Evolutionary conservation across 2,113 vertebrate species (phyloP), one percentile per base, ranked within the genome.

Genomic region (Heterochromis multidens): DNA sequence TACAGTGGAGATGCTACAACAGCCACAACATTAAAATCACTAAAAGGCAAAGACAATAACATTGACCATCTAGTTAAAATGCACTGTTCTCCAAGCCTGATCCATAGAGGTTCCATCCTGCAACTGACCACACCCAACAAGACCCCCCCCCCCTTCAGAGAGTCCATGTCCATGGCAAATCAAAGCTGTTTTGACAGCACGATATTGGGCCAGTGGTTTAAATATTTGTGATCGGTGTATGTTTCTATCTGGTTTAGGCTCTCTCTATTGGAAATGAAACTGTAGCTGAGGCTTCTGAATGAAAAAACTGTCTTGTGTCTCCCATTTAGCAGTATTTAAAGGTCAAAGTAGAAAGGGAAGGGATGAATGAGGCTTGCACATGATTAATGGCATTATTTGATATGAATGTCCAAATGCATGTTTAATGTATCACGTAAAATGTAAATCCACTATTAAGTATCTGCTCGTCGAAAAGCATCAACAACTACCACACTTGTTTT

Each of bases 221-320:
- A 70, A 46, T 70, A 70, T 40, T 29, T 19, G 23, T 70, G 40
- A 70, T 70, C 23, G 46, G 23, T 29, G 1, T 80, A 87, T 79
- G 67, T 86, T 84, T 87, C 80, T 58, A 3, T 92, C 91, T 87
- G 86, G 92, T 91, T 91, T 88, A 56, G 59, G 49, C 27, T 79
- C 74, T 72, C 67, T 77, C 70, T 43, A 37, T 1, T 84, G 84
- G 46, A 90, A 89, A 89, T 40, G n/a, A 87, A 85, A 65, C 70
- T 63, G 72, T 52, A 63, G 35, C 63, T 63, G 23, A 46, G 63
- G 74, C 27, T 63, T 81, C 70, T 9, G 54, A 54, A 29, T 83
- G 78, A 86, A 88, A 89, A 86, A 85, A 23, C 11, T 58, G 77
- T 84, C 58, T 56, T 9, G 2, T 52, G 31, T 5, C 6, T 14